Base-by-base conservation (phyloP, 2,888 invertebrate species). In the Gordius sp. region DNA sequence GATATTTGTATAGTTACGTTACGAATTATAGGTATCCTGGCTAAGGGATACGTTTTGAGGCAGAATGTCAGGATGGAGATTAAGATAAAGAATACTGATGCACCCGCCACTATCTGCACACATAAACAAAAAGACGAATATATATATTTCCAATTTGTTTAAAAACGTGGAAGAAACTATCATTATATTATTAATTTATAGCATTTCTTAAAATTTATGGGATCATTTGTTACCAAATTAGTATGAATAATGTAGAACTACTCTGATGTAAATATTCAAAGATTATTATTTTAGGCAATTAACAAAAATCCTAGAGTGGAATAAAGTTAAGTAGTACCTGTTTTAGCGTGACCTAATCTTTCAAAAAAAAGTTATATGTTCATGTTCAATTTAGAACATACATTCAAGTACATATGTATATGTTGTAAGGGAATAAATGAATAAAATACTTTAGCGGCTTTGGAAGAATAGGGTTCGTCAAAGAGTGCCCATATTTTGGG, bases 401-500 rank as follows among this genome's bases (percentile, higher is more conserved):
- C n/a, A n/a, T n/a, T n/a, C n/a, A n/a, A n/a, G n/a, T n/a, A n/a
- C n/a, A n/a, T n/a, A n/a, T n/a, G n/a, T n/a, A n/a, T n/a, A n/a
- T n/a, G n/a, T n/a, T n/a, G n/a, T n/a, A n/a, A n/a, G n/a, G n/a
- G n/a, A n/a, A n/a, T n/a, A n/a, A n/a, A n/a, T n/a, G n/a, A n/a
- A n/a, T n/a, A n/a, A 56, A 71, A 68, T 73, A 89, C 91, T 80
- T 93, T 93, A 61, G 93, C 91, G 64, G 83, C 79, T 67, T 81
- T 82, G 58, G 93, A 93, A 66, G 91, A 93, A 71, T 97, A 93
- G 1, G 97, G 97, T 71, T 97, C 97, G 69, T 97, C 97, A 69
- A 97, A 97, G 59, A 97, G 75, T 39, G 91, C 87, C 93, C 93
- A 97, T 69, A 93, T 82, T 72, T 84, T 84, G 41, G 91, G 93